Percentiles rank a stretch among this genome's conserved stretches.
Conservation (phyloP, 2,888 invertebrate species). For the Hipparchia sbordonii region DNA sequence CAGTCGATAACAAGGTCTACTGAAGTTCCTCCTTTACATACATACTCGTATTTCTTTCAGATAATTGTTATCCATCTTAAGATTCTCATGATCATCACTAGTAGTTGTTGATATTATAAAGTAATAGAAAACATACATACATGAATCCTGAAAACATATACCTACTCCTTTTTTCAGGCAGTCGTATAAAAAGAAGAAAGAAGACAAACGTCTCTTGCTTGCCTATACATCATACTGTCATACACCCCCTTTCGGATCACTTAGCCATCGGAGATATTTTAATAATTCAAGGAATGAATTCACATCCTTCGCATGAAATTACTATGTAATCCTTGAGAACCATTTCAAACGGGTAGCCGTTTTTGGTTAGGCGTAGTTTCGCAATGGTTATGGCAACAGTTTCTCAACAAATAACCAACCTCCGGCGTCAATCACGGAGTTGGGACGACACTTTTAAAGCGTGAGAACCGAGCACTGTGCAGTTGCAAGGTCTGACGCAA, state of each 20-base stretch:
- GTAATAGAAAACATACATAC: too few relatives aligned
- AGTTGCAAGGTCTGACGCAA: conserved; percentile 55
- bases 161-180: too few relatives aligned
- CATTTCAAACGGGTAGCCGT: conserved; percentile 30
- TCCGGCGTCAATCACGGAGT: conserved; percentile 61
- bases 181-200: too few relatives aligned
- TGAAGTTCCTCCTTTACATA: too few relatives aligned
- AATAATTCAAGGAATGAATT: not conserved
- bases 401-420: conserved; percentile 63
- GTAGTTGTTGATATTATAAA: too few relatives aligned
- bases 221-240: not conserved
- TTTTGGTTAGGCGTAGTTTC: conserved; percentile 29
- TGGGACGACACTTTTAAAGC: conserved; percentile 55
- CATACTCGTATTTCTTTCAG: too few relatives aligned
- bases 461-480: conserved; percentile 54
- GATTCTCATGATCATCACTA: too few relatives aligned
- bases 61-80: too few relatives aligned
- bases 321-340: conserved; percentile 26
- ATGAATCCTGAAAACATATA: too few relatives aligned
- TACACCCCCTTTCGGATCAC: not conserved
- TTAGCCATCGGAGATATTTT: not conserved
- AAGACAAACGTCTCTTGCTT: not conserved
- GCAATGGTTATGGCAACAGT: conserved; percentile 47
- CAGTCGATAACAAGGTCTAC: too few relatives aligned
- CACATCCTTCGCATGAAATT: conserved; percentile 17